Base-by-base conservation (phyloP, 2,888 invertebrate genomes). In the Ectobius pallidus region DNA sequence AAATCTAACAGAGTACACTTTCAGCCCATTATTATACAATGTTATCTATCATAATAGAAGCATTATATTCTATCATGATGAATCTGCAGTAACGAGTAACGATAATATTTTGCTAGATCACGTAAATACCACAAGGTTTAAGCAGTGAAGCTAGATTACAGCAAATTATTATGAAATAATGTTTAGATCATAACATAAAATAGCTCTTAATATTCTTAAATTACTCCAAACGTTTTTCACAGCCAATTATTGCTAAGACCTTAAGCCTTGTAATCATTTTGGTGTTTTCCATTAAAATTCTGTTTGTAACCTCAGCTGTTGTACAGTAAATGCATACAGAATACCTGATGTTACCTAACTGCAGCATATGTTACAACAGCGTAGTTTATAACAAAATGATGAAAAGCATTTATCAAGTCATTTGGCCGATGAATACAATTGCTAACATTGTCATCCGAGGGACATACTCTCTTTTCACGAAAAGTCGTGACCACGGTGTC, bases 331-430 rank as follows among this genome's bases (percentile, higher is more conserved):
- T 25, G 52, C 52, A 22, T 22, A 9, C 22, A 52, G 6, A 58
- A 30, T 16, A 30, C 27, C 27, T 58, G 58, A 58, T 58, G 58
- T 52, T 52, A 25, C 52, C 20, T 52, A 52, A 52, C 25, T 6
- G 7, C 25, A 18, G 20, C 52, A 52, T 16, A 25, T 30, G 4
- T 46, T 30, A 58, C 30, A 2, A 46, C 46, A 46, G 7, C 11
- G 18, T n/a, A n/a, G 30, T 58, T 30, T 30, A 7, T 14, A 30
- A 58, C 16, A n/a, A 58, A 30, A 58, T 30, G 32, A 58, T 58
- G 32, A 58, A 30, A 58, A 58, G 7, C 58, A 58, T 58, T 30
- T 58, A 58, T 58, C 58, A 30, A 58, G n/a, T 25, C 58, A 58
- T 46, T 46, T n/a, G 46, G 46, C 11, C 3, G 46, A 46, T 46